These are phyloP conservation scores for Cheilosia soror DNA, from an alignment of 2,888 invertebrate genomes.

Conservation along the genomic window DNA sequence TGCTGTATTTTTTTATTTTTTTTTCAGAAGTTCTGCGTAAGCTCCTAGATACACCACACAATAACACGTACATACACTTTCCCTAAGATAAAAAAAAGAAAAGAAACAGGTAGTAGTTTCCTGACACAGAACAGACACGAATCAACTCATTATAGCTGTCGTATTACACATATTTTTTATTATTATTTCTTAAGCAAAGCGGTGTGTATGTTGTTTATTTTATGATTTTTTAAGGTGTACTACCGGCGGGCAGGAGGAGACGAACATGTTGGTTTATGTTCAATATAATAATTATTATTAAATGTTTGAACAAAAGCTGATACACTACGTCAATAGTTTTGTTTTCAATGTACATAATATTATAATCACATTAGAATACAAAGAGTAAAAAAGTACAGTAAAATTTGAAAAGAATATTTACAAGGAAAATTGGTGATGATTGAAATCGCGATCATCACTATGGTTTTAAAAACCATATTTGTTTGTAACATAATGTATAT, in stretches of 20 bases:
- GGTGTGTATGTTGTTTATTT: conserved; percentile 63
- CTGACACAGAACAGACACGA: conserved; percentile 31
- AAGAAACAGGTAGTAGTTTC: conserved; percentile 36
- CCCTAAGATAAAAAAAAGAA: conserved; percentile 1
- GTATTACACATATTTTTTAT: conserved; percentile 58
- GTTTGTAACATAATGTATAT: conserved; percentile 75
- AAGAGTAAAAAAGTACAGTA: conserved; percentile 30
- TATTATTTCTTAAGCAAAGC: conserved; percentile 54
- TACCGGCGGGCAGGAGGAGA: conserved; percentile 24
- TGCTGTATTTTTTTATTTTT: conserved; percentile 12
- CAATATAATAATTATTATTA: conserved; percentile 12
- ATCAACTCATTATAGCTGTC: conserved; percentile 33
- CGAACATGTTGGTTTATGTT: conserved; percentile 55
- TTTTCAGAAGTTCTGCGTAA: neutral
- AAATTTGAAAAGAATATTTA: conserved; percentile 38
- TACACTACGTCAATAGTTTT: conserved; percentile 44
- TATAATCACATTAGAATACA: conserved; percentile 64
- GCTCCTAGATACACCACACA: conserved; percentile 2
- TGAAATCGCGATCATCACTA: conserved; percentile 31
- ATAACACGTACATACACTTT: neutral
- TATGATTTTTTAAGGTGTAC: conserved; percentile 51
- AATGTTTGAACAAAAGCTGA: conserved; percentile 40
- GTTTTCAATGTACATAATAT: conserved; percentile 66
- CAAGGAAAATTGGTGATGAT: conserved; percentile 29
- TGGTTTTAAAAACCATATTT: conserved; percentile 65